These are phyloP conservation scores for Dryoscopus gambensis DNA, from an alignment of 2,113 vertebrate species.

Conservation along the genomic window DNA sequence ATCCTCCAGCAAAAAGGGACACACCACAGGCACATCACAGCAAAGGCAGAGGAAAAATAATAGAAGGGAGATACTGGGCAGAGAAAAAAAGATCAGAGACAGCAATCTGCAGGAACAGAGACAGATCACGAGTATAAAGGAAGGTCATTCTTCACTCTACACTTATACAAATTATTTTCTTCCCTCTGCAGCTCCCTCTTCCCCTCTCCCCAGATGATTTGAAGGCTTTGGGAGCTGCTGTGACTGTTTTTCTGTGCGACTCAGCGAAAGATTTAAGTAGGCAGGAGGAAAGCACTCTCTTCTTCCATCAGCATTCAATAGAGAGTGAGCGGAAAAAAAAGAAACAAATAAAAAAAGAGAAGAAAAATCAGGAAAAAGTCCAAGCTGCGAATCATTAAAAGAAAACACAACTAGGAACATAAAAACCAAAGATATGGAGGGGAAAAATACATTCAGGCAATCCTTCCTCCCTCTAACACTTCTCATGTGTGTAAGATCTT, in stretches of 20 bases:
- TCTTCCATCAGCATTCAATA: not conserved
- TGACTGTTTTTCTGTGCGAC: not conserved
- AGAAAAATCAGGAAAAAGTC: not conserved
- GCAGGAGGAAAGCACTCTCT: conserved; percentile 10
- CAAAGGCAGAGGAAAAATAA: not conserved
- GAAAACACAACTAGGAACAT: not conserved
- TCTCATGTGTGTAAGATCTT: not conserved
- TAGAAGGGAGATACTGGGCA: not conserved
- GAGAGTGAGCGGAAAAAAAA: not conserved
- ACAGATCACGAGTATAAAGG: not conserved
- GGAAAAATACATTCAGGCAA: not conserved
- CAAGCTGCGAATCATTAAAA: not conserved
- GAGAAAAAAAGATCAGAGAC: not conserved
- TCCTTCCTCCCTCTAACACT: not conserved
- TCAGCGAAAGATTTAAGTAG: conserved; percentile 25
- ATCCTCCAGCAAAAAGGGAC: not conserved
- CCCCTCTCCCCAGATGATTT: not conserved
- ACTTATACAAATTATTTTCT: conserved; percentile 14
- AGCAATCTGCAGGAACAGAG: not conserved
- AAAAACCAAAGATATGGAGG: not conserved
- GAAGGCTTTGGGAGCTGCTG: conserved; percentile 16
- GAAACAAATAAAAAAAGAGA: not conserved
- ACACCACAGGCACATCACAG: not conserved
- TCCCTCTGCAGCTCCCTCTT: not conserved
- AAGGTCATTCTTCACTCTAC: conserved; percentile 17